Conservation (phyloP, 1,140 invertebrate species). For the Drosophila rufa region DNA sequence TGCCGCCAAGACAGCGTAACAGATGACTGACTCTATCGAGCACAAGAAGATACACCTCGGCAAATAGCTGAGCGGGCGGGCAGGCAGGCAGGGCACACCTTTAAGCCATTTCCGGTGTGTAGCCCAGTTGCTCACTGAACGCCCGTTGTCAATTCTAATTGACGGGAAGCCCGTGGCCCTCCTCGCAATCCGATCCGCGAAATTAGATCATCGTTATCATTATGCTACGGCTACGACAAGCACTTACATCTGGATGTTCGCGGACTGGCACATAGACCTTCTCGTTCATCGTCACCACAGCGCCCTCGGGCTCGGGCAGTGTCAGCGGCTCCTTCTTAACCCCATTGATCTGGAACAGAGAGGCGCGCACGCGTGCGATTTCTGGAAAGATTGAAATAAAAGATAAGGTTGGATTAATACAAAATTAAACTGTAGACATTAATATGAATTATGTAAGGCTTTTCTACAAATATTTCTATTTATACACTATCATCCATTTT, state of each 20-base stretch:
- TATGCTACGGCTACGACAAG: constrained; percentile 10
- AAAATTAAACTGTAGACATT: background rate
- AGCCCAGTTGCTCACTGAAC: constrained; percentile 77
- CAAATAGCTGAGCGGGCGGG: constrained; percentile 28
- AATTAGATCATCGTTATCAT: constrained; percentile 72
- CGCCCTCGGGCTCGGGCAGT: constrained; percentile 96
- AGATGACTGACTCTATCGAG: constrained; percentile 60
- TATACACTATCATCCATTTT: background rate
- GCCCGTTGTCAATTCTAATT: constrained; percentile 78
- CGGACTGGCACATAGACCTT: constrained; percentile 99
- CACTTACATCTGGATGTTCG: constrained; percentile 99
- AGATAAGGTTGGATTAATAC: constrained; percentile 20
- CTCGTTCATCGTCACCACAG: constrained; percentile 96
- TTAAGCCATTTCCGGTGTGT: constrained; percentile 82
- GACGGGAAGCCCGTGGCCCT: constrained; percentile 73
- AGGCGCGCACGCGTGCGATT: constrained; percentile 98
- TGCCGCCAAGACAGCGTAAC: constrained; percentile 60
- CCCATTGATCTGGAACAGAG: constrained; percentile 99
- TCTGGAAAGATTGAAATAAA: constrained; percentile 91
- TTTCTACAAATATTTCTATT: background rate
- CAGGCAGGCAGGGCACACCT: constrained; percentile 64
- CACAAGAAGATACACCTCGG: constrained; percentile 38
- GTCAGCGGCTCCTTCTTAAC: constrained; percentile 96
- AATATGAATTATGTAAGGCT: background rate
- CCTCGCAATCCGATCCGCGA: constrained; percentile 59